These are phyloP conservation scores for Drosophila oshimai DNA, from an alignment of 1,140 invertebrate species.

Conservation along the genomic window DNA sequence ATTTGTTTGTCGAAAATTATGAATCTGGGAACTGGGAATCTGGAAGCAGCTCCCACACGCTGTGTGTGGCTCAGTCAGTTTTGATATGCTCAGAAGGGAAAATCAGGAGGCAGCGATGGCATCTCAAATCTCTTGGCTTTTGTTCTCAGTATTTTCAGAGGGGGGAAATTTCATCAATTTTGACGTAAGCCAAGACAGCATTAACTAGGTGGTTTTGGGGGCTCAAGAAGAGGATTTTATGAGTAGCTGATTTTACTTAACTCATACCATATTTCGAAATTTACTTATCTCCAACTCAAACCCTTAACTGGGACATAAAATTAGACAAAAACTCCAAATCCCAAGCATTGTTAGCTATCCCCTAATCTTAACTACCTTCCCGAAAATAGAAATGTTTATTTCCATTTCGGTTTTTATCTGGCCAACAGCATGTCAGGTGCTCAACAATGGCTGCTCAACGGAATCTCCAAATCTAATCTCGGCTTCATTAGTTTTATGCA, in stretches of 20 bases:
- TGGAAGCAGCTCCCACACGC: constrained; percentile 65
- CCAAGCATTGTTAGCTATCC: constrained; percentile 3
- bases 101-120: constrained; percentile 10
- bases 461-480: constrained; percentile 34
- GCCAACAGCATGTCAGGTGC: background rate
- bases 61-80: constrained; percentile 49
- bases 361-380: constrained; percentile 23
- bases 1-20: constrained; percentile 80
- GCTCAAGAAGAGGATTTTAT: background rate
- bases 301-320: constrained; percentile 17
- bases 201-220: constrained; percentile 31
- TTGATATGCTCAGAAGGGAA: constrained; percentile 1
- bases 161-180: constrained; percentile 27
- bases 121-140: constrained; percentile 40
- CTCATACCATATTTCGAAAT: background rate
- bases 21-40: constrained; percentile 67
- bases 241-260: background rate
- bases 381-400: constrained; percentile 25
- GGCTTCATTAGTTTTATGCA: constrained; percentile 27
- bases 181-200: constrained; percentile 42
- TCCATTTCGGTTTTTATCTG: background rate
- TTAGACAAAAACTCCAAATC: background rate
- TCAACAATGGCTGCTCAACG: constrained; percentile 4
- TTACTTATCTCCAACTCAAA: constrained; percentile 3
- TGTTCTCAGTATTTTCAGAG: constrained; percentile 1